Conservation (phyloP, 2,113 vertebrate species). For the Alectura lathami region DNA sequence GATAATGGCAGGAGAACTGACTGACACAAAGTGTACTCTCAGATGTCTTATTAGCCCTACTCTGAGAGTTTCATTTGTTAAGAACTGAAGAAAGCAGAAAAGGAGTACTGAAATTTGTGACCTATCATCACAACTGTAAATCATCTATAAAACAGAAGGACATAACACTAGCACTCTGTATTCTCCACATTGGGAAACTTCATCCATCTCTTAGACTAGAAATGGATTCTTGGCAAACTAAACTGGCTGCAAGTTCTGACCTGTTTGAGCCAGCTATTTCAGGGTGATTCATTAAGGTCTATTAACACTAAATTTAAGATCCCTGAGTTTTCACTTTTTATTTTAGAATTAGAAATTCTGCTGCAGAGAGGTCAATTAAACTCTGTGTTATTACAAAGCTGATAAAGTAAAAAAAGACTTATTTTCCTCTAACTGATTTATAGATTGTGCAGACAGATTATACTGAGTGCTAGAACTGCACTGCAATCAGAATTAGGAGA, state of each 20-base stretch:
- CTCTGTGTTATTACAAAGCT: constrained; percentile 58
- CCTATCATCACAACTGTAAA: constrained; percentile 51
- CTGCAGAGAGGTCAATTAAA: constrained; percentile 74
- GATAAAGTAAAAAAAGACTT: constrained; percentile 36
- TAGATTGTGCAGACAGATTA: not conserved
- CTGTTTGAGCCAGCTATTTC: constrained; percentile 75
- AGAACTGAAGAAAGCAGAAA: constrained; percentile 20
- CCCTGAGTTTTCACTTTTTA: constrained; percentile 68
- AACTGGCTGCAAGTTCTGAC: constrained; percentile 63
- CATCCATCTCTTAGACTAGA: constrained; percentile 41
- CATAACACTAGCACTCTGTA: constrained; percentile 14
- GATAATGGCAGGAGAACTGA: not conserved
- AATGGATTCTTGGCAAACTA: constrained; percentile 66
- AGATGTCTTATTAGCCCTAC: not conserved
- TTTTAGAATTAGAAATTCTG: constrained; percentile 74
- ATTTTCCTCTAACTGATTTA: constrained; percentile 47
- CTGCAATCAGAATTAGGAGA: not conserved
- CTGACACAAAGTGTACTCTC: constrained; percentile 23
- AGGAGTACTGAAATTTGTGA: constrained; percentile 41
- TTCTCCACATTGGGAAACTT: constrained; percentile 33
- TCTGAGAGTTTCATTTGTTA: constrained; percentile 22
- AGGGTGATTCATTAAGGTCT: constrained; percentile 72
- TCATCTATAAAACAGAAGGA: constrained; percentile 54
- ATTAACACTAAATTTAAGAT: constrained; percentile 76
- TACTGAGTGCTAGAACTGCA: not conserved